Base-by-base conservation (phyloP, 2,797 vertebrate species). In the Leptoclinus maculatus region DNA sequence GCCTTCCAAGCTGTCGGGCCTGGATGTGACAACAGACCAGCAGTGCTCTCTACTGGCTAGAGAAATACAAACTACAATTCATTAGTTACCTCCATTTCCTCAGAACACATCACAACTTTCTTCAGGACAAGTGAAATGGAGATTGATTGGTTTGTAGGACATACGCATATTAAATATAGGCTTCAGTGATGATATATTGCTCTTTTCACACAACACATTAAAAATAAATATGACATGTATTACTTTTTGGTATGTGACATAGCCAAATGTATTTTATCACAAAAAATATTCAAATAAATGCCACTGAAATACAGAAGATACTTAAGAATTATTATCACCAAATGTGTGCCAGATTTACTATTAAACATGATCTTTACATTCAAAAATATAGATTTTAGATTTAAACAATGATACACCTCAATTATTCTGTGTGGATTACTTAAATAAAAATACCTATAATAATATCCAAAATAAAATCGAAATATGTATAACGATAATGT, bases 21-120 rank as follows among this genome's bases (percentile, higher is more conserved):
- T 60, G 7, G 9, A 59, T 54, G 17, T 32, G 56, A 78, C 29
- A 71, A 39, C 21, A 85, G 77, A 75, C 6, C 79, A 43, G 68
- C 79, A 92, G 85, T 78, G 82, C 91, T 51, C 87, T 85, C 90
- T 93, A 71, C 59, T 89, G 91, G 88, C 16, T 68, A 77, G 29
- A 80, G 5, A 78, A 43, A 39, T 49, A 58, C 60, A 58, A 47
- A 59, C 43, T 12, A 9, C 0, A 16, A 29, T 7, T 54, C 2
- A 66, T 45, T 4, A 14, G 38, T 29, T 4, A 53, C 10, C 3
- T 41, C 13, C 10, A 39, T 25, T 23, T 67, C n/a, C 54, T 56
- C 59, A 34, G 13, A 32, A 17, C 12, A 59, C 0, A 9, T 5
- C 10, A 11, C 12, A 64, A 5, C 3, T 11, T 68, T 43, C 13